phyloP scores from a whole-genome alignment of 1,140 invertebrate genomes.

The Danaus plexippus region DNA sequence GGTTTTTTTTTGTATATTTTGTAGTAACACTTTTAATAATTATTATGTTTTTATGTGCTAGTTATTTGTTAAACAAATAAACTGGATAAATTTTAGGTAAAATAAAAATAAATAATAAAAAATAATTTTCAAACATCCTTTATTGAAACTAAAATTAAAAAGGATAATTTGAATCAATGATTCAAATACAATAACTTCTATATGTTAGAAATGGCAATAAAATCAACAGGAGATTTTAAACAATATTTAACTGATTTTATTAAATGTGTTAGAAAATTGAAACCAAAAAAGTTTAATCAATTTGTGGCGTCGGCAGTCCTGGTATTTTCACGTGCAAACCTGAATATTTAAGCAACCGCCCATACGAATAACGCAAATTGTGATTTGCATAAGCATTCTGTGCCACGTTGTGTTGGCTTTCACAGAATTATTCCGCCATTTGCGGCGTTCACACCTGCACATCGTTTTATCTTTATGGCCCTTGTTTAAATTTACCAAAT shows the following conservation, averaged over 20 bases:
- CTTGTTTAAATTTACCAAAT: constrained; percentile 27
- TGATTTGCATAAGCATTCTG: constrained; percentile 43
- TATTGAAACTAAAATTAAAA: too few species aligned
- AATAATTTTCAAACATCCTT: too few species aligned
- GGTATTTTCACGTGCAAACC: constrained; percentile 23
- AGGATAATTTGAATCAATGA: too few species aligned
- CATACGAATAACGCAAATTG: constrained; percentile 33
- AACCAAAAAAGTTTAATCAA: constrained; percentile 28
- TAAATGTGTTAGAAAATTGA: neutral
- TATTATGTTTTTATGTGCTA: neutral
- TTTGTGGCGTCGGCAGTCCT: constrained; percentile 25
- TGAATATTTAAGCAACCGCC: constrained; percentile 28
- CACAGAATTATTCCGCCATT: constrained; percentile 40
- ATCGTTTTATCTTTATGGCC: constrained; percentile 24
- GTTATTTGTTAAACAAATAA: neutral
- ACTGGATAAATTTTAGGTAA: neutral
- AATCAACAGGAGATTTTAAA: too few species aligned
- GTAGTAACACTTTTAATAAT: constrained; percentile 2
- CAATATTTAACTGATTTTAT: neutral
- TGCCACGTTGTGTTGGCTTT: constrained; percentile 29
- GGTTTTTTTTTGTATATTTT: constrained; percentile 10
- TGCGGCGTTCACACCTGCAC: constrained; percentile 30
- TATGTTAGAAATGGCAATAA: too few species aligned
- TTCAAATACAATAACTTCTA: too few species aligned
- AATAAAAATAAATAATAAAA: neutral